phyloP scores from a whole-genome alignment of 1,140 invertebrate species.

The Batillaria attramentaria region DNA sequence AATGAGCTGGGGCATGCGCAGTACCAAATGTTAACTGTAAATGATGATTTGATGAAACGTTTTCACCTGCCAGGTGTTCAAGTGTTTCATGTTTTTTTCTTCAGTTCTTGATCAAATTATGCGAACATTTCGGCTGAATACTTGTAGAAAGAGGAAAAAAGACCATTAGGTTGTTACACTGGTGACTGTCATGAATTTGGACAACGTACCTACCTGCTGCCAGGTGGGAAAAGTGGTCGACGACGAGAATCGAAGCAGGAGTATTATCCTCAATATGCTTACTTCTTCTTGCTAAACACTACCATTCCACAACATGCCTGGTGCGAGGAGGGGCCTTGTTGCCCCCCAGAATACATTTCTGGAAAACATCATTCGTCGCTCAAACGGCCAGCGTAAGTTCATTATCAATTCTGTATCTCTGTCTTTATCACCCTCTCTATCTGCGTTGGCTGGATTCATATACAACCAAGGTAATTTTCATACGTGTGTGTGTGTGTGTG shows the following conservation, averaged over 20 bases:
- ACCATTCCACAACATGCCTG: conserved; percentile 58
- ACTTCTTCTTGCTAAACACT: no score
- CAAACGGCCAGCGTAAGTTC: conserved; percentile 96
- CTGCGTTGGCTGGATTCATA: no score
- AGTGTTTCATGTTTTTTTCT: neutral
- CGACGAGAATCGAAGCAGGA: no score
- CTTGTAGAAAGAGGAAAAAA: no score
- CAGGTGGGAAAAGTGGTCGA: neutral
- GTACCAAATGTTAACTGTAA: neutral
- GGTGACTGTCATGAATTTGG: no score
- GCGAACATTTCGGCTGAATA: no score
- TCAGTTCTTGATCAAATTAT: no score
- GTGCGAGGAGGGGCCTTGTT: conserved; percentile 84
- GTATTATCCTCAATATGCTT: no score
- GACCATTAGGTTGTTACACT: no score
- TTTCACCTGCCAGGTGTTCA: conserved; percentile 26
- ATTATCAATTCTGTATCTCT: neutral
- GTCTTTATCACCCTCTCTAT: neutral
- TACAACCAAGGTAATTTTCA: neutral
- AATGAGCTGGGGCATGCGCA: conserved; percentile 32
- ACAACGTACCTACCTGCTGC: no score
- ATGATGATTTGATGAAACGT: conserved; percentile 9
- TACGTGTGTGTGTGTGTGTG: neutral
- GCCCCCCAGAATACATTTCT: conserved; percentile 99
- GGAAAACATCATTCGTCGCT: conserved; percentile 98